A percentile compares a stretch with the other conserved stretches of the same genome.
These are phyloP conservation scores for Diogma glabrata DNA, from an alignment of 2,888 invertebrate species.

Conservation along the genomic window DNA sequence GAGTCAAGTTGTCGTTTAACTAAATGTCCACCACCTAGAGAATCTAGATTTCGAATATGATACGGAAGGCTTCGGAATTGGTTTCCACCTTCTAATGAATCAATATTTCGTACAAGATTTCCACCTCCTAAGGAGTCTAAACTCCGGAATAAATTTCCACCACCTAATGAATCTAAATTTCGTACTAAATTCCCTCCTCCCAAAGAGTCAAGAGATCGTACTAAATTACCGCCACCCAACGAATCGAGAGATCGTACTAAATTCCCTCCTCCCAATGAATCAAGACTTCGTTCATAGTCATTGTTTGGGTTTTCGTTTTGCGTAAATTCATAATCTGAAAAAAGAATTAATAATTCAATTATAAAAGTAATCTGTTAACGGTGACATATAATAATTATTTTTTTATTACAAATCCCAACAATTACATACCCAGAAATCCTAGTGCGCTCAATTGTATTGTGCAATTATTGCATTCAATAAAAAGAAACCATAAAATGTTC, in stretches of 20 bases:
- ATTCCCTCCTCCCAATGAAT: slow-evolving; percentile 17
- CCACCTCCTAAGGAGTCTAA: slow-evolving; percentile 14
- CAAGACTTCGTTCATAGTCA: slow-evolving; percentile 13
- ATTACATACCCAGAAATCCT: too few species aligned
- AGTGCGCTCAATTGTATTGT: too few species aligned
- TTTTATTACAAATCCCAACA: too few species aligned
- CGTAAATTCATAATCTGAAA: too few species aligned
- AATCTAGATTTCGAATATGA: slow-evolving; percentile 5
- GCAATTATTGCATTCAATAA: too few species aligned
- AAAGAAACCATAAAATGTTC: too few species aligned
- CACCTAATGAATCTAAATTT: slow-evolving; percentile 7
- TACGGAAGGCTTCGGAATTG: background rate
- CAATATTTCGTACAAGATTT: slow-evolving; percentile 14
- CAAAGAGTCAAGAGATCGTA: slow-evolving; percentile 15
- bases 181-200: slow-evolving; percentile 16
- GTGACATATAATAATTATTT: too few species aligned
- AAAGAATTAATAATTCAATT: too few species aligned
- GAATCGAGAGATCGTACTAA: slow-evolving; percentile 13
- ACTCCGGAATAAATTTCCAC: slow-evolving; percentile 5
- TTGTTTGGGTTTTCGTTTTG: too few species aligned
- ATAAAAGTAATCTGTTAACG: too few species aligned
- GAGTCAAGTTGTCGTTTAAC: background rate
- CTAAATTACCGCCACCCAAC: slow-evolving; percentile 6
- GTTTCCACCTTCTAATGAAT: slow-evolving; percentile 17
- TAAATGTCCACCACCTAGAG: slow-evolving; percentile 9